phyloP scores from a whole-genome alignment of 1,140 invertebrate genomes.

The Lepidurus packardi region DNA sequence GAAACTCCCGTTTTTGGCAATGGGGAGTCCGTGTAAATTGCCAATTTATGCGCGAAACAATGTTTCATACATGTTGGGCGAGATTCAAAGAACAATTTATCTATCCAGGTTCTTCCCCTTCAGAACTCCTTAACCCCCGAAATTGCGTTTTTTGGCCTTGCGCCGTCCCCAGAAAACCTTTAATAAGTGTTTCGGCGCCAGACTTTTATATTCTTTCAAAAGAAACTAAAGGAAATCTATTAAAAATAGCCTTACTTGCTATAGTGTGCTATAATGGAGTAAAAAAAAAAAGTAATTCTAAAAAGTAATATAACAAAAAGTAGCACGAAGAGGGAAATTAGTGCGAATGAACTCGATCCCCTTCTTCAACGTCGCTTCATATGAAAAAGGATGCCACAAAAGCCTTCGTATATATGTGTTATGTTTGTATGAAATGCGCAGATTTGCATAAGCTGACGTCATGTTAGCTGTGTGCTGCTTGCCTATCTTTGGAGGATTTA shows the following conservation, averaged over 20 bases:
- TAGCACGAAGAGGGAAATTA: no score
- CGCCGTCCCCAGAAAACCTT: background rate
- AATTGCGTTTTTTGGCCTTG: background rate
- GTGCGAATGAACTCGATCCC: background rate
- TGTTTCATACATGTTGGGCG: background rate
- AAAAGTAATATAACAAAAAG: no score
- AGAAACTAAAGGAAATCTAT: no score
- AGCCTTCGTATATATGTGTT: background rate
- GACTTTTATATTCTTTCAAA: background rate
- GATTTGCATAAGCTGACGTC: slow-evolving; percentile 21
- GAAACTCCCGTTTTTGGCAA: background rate
- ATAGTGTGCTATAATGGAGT: no score
- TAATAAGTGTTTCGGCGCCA: background rate
- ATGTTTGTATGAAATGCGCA: background rate
- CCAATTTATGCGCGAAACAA: background rate
- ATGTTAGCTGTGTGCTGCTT: background rate
- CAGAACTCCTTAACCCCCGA: background rate
- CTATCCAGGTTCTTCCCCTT: background rate
- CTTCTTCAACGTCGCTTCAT: background rate
- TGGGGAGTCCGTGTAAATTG: background rate
- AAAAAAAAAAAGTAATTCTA: no score
- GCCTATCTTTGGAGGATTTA: slow-evolving; percentile 4
- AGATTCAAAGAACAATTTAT: background rate
- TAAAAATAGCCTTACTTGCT: no score
- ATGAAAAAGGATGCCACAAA: background rate